phyloP scores from a whole-genome alignment of 2,888 invertebrate species.

The Drosophila mimica region DNA sequence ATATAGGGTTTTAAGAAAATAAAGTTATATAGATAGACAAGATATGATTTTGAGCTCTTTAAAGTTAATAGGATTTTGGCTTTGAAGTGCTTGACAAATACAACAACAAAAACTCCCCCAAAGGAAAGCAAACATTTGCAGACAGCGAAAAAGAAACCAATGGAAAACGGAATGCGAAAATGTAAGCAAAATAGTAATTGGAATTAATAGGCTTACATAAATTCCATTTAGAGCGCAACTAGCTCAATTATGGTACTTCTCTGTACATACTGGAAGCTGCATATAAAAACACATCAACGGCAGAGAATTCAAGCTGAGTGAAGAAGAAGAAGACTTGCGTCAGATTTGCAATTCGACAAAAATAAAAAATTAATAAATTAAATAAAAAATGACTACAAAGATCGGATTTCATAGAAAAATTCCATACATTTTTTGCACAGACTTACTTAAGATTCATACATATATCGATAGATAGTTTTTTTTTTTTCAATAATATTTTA shows the following conservation, averaged over 20 bases:
- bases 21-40: slow-evolving; percentile 1
- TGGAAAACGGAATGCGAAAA: background rate
- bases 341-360: background rate
- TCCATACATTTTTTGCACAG: too few species aligned
- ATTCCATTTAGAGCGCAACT: slow-evolving; percentile 44
- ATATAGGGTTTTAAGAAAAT: slow-evolving; percentile 1
- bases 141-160: background rate
- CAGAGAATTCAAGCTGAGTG: background rate
- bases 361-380: background rate
- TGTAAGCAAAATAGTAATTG: slow-evolving; percentile 37
- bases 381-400: background rate
- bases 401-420: too few species aligned
- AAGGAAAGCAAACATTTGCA: slow-evolving; percentile 15
- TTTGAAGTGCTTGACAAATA: slow-evolving; percentile 28
- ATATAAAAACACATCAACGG: background rate
- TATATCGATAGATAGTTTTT: too few species aligned
- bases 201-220: slow-evolving; percentile 55
- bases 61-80: slow-evolving; percentile 35
- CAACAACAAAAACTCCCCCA: background rate
- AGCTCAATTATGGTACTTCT: slow-evolving; percentile 35
- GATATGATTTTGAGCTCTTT: slow-evolving; percentile 28
- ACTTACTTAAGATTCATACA: too few species aligned
- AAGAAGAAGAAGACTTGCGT: too few species aligned
- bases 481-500: too few species aligned
- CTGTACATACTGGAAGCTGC: background rate